Percentiles rank a stretch among this genome's conserved stretches.
Conservation (phyloP, 2,888 invertebrate genomes). For the Platynereis dumerilii region DNA sequence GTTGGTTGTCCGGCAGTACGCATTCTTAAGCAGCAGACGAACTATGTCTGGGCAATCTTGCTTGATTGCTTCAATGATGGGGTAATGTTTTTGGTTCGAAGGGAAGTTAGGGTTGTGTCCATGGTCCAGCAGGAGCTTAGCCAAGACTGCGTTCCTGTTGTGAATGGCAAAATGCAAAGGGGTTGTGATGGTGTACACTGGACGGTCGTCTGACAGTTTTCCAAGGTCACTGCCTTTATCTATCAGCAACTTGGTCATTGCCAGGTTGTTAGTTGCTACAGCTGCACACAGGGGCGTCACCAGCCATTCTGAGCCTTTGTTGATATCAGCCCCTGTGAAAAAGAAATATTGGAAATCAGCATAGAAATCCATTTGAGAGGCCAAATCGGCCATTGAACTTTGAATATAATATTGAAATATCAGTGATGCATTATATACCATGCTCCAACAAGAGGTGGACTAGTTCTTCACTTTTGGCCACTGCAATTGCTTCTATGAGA, state of each 20-base stretch:
- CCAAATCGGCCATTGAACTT: no score
- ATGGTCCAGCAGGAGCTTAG: constrained; percentile 10
- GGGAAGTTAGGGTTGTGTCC: constrained; percentile 23
- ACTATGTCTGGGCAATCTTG: background rate
- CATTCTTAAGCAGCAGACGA: background rate
- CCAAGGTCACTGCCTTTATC: constrained; percentile 6
- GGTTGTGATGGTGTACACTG: constrained; percentile 14
- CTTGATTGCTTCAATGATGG: constrained; percentile 9
- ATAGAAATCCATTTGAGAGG: background rate
- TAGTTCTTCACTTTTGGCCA: background rate
- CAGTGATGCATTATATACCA: no score
- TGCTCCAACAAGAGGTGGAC: background rate
- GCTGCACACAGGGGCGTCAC: constrained; percentile 23
- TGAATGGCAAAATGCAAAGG: constrained; percentile 21
- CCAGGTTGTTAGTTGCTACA: constrained; percentile 6
- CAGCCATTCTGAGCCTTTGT: constrained; percentile 4
- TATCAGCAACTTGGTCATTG: constrained; percentile 14
- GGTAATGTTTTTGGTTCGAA: constrained; percentile 16
- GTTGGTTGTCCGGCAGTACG: constrained; percentile 1
- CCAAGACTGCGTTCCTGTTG: constrained; percentile 7
- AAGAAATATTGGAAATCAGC: background rate
- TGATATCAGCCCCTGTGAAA: constrained; percentile 14
- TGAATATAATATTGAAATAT: no score
- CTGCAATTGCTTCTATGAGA: background rate
- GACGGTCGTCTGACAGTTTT: constrained; percentile 16